These are phyloP conservation scores for Chamaetylas fuelleborni DNA, from an alignment of 2,113 vertebrate species.

Conservation along the genomic window DNA sequence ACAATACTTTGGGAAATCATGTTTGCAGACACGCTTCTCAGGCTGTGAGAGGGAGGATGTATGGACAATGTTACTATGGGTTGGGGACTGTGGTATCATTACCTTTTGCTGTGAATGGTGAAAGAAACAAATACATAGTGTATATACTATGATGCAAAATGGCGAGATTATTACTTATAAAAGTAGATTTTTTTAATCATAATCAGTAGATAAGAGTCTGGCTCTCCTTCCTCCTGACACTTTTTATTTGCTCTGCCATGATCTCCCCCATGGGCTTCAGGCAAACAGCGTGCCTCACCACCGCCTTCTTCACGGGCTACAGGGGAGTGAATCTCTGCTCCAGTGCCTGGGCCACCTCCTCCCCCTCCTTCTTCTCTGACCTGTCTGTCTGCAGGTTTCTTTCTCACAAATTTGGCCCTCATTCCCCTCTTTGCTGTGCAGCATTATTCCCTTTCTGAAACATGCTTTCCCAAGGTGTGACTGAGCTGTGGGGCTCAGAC, in stretches of 20 bases:
- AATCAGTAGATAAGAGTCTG: background rate
- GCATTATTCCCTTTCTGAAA: background rate
- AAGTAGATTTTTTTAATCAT: background rate
- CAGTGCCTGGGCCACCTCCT: background rate
- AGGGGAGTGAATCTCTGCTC: background rate
- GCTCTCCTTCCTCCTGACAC: background rate
- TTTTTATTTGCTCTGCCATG: background rate
- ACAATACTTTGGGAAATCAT: background rate
- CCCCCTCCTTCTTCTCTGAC: background rate
- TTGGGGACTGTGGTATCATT: rapidly evolving
- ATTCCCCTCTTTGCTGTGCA: background rate
- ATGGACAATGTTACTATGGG: rapidly evolving
- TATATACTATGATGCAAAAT: background rate
- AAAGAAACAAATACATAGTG: background rate
- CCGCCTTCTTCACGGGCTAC: rapidly evolving
- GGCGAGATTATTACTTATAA: background rate
- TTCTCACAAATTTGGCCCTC: background rate
- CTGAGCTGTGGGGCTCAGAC: rapidly evolving
- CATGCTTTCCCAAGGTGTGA: rapidly evolving
- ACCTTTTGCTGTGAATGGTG: background rate
- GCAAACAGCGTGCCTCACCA: rapidly evolving
- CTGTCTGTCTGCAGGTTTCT: background rate
- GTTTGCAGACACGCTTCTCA: rapidly evolving
- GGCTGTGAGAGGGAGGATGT: background rate
- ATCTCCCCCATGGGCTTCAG: rapidly evolving